Percentiles rank a stretch among this genome's conserved stretches.
Evolutionary conservation across 2,797 vertebrate genomes (phyloP).

Genomic region (Xenentodon cancila): DNA sequence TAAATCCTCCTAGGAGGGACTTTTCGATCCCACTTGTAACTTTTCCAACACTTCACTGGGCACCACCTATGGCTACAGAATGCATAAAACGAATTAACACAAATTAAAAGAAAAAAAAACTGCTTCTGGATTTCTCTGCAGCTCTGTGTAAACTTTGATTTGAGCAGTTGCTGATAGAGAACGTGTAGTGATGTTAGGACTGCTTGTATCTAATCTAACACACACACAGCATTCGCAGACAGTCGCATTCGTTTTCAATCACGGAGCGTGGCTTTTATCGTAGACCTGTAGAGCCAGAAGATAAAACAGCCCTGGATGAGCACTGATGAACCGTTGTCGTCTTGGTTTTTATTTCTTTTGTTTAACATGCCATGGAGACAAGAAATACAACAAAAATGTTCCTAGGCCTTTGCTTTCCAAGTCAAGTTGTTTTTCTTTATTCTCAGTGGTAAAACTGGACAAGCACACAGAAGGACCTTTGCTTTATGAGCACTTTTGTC

Average conservation of each 20-base stretch:
- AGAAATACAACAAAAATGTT: constrained; percentile 19
- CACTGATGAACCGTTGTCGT: constrained; percentile 22
- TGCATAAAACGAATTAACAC: constrained; percentile 53
- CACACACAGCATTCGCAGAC: constrained; percentile 6
- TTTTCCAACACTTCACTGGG: constrained; percentile 42
- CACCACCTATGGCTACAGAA: constrained; percentile 17
- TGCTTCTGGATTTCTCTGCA: constrained; percentile 2
- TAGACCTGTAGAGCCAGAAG: constrained; percentile 1
- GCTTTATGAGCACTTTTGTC: constrained; percentile 37
- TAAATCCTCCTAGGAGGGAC: constrained; percentile 79
- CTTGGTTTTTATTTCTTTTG: constrained; percentile 22
- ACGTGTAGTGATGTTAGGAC: constrained; percentile 4
- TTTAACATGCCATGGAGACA: constrained; percentile 13
- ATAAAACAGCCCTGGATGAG: constrained; percentile 9
- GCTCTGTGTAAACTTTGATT: not conserved
- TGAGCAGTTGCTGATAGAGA: constrained; percentile 10
- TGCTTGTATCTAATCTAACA: constrained; percentile 7
- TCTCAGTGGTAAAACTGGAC: constrained; percentile 33
- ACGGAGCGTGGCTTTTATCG: constrained; percentile 2
- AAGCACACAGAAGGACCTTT: constrained; percentile 28
- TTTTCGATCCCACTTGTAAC: constrained; percentile 65
- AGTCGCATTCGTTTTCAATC: not conserved
- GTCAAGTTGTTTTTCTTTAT: constrained; percentile 14
- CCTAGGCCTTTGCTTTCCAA: constrained; percentile 6
- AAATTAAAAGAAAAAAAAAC: not conserved